phyloP scores from a whole-genome alignment of 2,888 invertebrate species.

The Cacoxenus indagator region DNA sequence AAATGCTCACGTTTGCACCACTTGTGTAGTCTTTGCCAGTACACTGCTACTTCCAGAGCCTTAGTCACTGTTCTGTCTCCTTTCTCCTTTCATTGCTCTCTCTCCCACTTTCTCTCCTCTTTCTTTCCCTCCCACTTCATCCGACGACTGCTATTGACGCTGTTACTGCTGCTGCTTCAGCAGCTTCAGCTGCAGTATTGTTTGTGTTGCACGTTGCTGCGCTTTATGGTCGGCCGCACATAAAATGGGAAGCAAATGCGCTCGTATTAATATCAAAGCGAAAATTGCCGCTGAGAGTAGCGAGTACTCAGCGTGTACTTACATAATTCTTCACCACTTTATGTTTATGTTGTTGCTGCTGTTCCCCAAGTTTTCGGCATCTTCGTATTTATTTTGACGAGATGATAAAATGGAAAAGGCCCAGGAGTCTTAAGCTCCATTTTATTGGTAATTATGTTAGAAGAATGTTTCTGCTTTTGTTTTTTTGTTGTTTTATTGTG shows the following conservation, averaged over 20 bases:
- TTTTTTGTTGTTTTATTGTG: background rate
- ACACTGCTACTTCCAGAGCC: conserved; percentile 3
- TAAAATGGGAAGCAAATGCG: background rate
- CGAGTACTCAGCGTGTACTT: conserved; percentile 47
- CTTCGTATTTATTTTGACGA: conserved; percentile 11
- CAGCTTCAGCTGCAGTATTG: background rate
- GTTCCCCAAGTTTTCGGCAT: background rate
- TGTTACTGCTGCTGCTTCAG: background rate
- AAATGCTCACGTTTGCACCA: conserved; percentile 9
- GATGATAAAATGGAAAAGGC: conserved; percentile 7
- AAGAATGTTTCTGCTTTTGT: background rate
- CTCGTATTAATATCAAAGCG: conserved; percentile 50
- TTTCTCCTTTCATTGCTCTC: background rate
- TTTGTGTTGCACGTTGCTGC: background rate
- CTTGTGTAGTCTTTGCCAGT: conserved; percentile 1
- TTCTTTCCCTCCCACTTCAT: background rate
- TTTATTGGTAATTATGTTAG: background rate
- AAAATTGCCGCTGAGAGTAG: conserved; percentile 50
- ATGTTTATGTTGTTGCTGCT: background rate
- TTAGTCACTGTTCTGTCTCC: background rate
- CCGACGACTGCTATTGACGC: background rate
- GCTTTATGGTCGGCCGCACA: conserved; percentile 4
- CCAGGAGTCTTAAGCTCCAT: background rate
- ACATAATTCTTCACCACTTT: background rate
- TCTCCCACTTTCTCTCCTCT: background rate